These are phyloP conservation scores for Phortica okadai DNA, from an alignment of 2,888 invertebrate species.

Conservation along the genomic window DNA sequence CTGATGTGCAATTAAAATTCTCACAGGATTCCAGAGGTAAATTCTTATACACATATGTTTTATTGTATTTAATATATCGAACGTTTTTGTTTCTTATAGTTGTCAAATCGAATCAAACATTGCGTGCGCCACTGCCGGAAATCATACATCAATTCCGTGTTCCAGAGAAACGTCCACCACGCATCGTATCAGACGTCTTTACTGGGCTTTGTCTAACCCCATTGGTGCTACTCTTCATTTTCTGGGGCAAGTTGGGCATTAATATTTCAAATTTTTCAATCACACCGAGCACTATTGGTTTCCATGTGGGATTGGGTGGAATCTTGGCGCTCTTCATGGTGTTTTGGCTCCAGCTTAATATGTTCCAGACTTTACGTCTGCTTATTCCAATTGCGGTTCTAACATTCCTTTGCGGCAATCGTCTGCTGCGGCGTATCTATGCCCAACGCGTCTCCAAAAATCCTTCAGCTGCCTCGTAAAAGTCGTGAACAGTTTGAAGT, in stretches of 20 bases:
- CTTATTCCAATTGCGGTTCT: conserved; percentile 89
- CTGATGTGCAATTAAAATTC: conserved; percentile 86
- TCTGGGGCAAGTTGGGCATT: conserved; percentile 92
- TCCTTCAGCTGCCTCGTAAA: conserved; percentile 46
- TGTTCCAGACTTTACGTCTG: conserved; percentile 97
- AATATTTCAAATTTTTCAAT: conserved; percentile 90
- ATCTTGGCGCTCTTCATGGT: conserved; percentile 91
- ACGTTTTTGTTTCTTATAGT: conserved; percentile 48
- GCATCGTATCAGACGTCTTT: conserved; percentile 92
- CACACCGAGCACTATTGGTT: conserved; percentile 87
- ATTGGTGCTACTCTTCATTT: conserved; percentile 86
- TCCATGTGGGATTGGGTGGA: conserved; percentile 93
- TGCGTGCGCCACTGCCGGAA: conserved; percentile 79
- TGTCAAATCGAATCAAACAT: conserved; percentile 51
- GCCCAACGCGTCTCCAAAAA: conserved; percentile 66
- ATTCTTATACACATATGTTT: not conserved
- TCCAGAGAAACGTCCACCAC: conserved; percentile 94
- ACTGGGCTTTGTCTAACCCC: conserved; percentile 89
- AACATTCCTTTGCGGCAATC: conserved; percentile 96
- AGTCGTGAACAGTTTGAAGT: not conserved
- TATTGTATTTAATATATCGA: not conserved
- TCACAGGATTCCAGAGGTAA: conserved; percentile 77
- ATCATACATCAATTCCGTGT: conserved; percentile 91
- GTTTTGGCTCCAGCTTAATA: conserved; percentile 95
- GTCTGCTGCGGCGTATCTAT: conserved; percentile 87